Evolutionary conservation across 2,888 invertebrate species (phyloP), one percentile per base, ranked within the genome.

Genomic region (Hipparchia semele): DNA sequence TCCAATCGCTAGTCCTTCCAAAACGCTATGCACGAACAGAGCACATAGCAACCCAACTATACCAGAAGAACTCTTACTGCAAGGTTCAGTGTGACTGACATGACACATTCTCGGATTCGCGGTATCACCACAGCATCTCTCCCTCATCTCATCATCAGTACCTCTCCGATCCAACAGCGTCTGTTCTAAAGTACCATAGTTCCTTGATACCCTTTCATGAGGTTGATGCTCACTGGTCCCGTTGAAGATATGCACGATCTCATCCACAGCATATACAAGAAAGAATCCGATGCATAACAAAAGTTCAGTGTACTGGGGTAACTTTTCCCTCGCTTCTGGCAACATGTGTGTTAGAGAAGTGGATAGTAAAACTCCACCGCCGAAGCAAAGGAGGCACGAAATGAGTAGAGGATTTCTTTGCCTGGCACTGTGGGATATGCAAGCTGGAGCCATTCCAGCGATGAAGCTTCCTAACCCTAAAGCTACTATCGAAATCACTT

Each of bases 1-100:
- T 0, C 98, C 98, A 80, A 98, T 96, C 0, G 97, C 97, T 69
- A 98, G 85, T 1, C 98, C 98, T 85, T 98, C 98, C 76, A 98
- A 90, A 12, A 97, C 87, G 23, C 97, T 96, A 81, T 98, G 98
- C 75, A 97, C 94, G 0, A 97, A 96, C 69, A 98, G 86, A 0
- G 98, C 98, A 49, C 96, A 91, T 33, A 97, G 90, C 67, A 97
- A 87, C 0, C 97, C 97, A 10, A 96, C 82, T 8, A 95, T 94
- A 0, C 96, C 95, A 0, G 96, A 95, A 53, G 95, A 94, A 60
- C 95, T 94, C 77, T 94, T 94, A 12, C 90, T 92, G 76, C 96
- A 96, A 0, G 96, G 96, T 77, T 96, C 95, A 2, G 94, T 93
- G 79, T 96, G 96, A 70, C 94, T 95, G 0, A 96, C 96, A 79